These are phyloP conservation scores for Melanchra persicariae DNA, from an alignment of 2,888 invertebrate genomes.

Conservation along the genomic window DNA sequence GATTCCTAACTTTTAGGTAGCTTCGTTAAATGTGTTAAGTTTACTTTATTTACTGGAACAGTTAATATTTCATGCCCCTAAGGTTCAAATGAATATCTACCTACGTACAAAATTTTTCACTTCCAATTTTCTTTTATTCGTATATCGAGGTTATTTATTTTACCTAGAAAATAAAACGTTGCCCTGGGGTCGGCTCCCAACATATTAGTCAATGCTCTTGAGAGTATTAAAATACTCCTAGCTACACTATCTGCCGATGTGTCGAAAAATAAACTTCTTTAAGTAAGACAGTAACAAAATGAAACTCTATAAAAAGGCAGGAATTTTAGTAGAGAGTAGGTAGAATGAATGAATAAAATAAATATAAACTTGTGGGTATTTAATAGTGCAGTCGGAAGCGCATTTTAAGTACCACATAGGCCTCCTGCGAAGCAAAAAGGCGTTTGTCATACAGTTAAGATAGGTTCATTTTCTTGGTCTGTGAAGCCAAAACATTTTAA, in stretches of 20 bases:
- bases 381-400: background rate
- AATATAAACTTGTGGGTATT: background rate
- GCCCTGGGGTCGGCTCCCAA: background rate
- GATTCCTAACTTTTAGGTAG: constrained; percentile 32
- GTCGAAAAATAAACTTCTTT: constrained; percentile 5
- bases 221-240: constrained; percentile 9
- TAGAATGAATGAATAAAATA: background rate
- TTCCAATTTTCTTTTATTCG: constrained; percentile 6
- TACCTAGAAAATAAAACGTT: constrained; percentile 11
- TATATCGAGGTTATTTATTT: constrained; percentile 30
- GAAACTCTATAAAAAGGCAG: background rate
- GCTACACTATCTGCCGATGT: too few species aligned
- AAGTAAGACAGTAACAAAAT: background rate
- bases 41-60: constrained; percentile 30
- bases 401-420: too few species aligned
- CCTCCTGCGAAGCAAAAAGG: too few species aligned
- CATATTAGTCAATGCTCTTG: constrained; percentile 14
- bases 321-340: too few species aligned
- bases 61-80: constrained; percentile 30
- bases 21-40: constrained; percentile 34
- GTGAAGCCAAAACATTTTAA: too few species aligned
- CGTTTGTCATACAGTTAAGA: too few species aligned
- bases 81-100: background rate
- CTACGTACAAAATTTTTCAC: constrained; percentile 9
- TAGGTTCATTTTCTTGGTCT: too few species aligned